Percentiles rank a stretch among this genome's conserved stretches.
Conservation (phyloP, 1,140 invertebrate genomes). For the Colletes gigas region DNA sequence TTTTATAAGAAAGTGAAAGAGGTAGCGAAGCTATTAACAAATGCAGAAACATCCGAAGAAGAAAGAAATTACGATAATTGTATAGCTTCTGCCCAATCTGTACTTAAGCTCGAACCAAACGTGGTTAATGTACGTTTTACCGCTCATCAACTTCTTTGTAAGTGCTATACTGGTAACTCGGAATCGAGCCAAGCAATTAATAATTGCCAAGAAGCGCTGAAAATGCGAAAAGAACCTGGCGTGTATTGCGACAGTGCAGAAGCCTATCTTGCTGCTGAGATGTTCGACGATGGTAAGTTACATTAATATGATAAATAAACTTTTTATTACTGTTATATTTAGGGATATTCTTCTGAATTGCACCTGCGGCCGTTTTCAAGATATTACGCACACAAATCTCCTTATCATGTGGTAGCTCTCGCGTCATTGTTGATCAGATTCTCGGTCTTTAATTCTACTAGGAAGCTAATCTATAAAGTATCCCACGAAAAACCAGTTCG, state of each 20-base stretch:
- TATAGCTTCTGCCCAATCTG: constrained; percentile 86
- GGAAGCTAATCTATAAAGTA: too few species aligned
- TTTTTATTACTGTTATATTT: background rate
- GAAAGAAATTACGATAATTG: constrained; percentile 89
- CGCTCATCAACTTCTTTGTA: constrained; percentile 88
- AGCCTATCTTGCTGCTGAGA: constrained; percentile 93
- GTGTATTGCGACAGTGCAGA: constrained; percentile 95
- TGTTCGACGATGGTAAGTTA: constrained; percentile 93
- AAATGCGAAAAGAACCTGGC: constrained; percentile 89
- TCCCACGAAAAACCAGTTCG: too few species aligned
- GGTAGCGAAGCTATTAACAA: constrained; percentile 91
- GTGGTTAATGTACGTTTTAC: constrained; percentile 88
- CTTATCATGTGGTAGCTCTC: too few species aligned
- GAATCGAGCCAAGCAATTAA: constrained; percentile 84
- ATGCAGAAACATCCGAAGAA: constrained; percentile 87
- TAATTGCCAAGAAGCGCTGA: constrained; percentile 90
- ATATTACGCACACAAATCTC: too few species aligned
- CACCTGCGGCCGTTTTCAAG: too few species aligned
- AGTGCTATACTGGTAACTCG: constrained; percentile 83
- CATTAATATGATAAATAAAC: background rate
- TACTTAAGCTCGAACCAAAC: constrained; percentile 86
- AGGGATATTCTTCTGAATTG: too few species aligned
- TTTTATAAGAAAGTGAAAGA: constrained; percentile 99
- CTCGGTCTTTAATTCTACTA: too few species aligned
- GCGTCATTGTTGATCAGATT: too few species aligned